Percentiles rank a stretch among this genome's conserved stretches.
Conservation (phyloP, 2,797 vertebrate species). For the Cryptoprocta ferox region DNA sequence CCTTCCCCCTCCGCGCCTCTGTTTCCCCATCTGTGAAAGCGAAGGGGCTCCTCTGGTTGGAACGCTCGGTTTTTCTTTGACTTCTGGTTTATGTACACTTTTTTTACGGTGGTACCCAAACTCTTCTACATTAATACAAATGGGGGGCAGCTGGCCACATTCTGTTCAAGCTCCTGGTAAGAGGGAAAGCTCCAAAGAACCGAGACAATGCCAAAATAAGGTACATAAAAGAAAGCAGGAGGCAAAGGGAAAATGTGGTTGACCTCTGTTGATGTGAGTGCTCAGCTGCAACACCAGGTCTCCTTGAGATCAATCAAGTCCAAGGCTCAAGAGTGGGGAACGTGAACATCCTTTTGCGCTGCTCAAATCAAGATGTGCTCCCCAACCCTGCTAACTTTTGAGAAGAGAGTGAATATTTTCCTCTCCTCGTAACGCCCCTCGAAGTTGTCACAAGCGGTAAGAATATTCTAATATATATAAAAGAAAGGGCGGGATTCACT, state of each 20-base stretch:
- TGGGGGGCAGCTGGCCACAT: background rate
- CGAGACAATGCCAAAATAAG: background rate
- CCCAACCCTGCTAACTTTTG: background rate
- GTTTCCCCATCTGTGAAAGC: background rate
- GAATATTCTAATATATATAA: background rate
- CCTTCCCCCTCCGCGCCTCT: background rate
- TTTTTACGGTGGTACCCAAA: background rate
- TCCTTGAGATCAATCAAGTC: conserved; percentile 8
- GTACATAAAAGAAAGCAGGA: conserved; percentile 9
- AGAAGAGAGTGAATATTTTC: background rate
- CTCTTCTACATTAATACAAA: conserved; percentile 4
- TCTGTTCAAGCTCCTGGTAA: conserved; percentile 44
- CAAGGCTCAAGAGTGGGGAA: conserved; percentile 8
- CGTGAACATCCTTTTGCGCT: background rate
- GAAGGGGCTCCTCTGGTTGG: background rate
- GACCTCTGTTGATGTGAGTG: background rate
- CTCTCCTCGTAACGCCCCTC: conserved; percentile 1
- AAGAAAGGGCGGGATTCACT: background rate
- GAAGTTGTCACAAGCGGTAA: background rate
- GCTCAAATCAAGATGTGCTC: conserved; percentile 5
- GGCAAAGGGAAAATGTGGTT: background rate
- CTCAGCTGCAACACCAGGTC: background rate
- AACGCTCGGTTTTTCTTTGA: background rate
- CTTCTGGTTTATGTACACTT: conserved; percentile 25
- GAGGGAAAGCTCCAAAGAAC: background rate